Evolutionary conservation across 2,888 invertebrate species (phyloP), one percentile per base, ranked within the genome.

Genomic region (Busseola fusca): DNA sequence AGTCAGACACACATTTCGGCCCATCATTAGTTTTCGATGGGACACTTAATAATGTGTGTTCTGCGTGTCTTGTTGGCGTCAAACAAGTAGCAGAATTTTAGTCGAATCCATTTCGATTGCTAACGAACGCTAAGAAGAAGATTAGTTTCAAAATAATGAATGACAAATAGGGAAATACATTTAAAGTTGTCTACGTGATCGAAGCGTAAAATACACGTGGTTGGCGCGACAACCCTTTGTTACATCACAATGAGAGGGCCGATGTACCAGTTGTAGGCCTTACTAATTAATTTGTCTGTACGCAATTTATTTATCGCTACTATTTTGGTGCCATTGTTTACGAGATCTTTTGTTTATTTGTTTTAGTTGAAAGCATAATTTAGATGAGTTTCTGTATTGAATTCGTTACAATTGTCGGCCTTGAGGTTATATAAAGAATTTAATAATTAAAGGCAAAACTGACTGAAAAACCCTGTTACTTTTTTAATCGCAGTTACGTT

Each of bases 131-230:
- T 34, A 34, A 34, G 34, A 34, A 34, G 5, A 34, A 34, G 34
- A 63, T 57, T 59, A 58, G 63, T 74, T 63, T 63, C 16, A 58
- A 70, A 80, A 68, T 70, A 68, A 70, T 64, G 7, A 40, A 62
- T 74, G 83, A 79, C 66, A 42, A 59, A 70, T 57, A 65, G 58
- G 80, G 74, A 80, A 80, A 80, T 70, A 62, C 45, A 73, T 70
- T 48, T 14, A n/a, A 27, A 56, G 56, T 50, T 58, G 40, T 16
- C 54, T 69, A 74, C 80, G 74, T 82, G 80, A 79, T 64, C 6
- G 30, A 12, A 4, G 58, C 67, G 83, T 74, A 74, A 70, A 67
- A 74, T 68, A 79, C 50, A 52, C 58, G n/a, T 37, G 27, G 42
- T 82, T 82, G 83, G 83, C 80, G 37, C 60, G n/a, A 18, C 7